phyloP scores from a whole-genome alignment of 2,113 vertebrate species.

The Nycticryphes semicollaris region DNA sequence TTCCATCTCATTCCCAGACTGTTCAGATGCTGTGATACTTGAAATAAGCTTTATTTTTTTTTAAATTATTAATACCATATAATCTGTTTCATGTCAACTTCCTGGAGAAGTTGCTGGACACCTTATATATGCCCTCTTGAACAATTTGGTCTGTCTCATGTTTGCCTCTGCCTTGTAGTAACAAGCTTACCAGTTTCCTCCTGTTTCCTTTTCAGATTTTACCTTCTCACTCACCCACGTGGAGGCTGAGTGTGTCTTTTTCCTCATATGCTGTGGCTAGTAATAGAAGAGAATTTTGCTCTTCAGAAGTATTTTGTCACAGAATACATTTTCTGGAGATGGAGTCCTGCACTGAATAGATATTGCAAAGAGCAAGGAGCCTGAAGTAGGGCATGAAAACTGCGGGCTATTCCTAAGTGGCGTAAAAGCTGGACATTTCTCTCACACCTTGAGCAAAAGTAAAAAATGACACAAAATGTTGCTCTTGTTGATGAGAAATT shows the following conservation, averaged over 20 bases:
- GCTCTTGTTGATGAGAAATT: not conserved
- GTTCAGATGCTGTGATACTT: not conserved
- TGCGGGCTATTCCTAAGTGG: not conserved
- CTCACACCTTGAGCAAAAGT: not conserved
- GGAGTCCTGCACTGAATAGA: not conserved
- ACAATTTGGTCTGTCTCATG: not conserved
- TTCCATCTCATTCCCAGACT: not conserved
- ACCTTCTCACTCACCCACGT: not conserved
- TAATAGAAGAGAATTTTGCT: not conserved
- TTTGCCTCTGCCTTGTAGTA: not conserved
- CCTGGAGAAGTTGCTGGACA: not conserved
- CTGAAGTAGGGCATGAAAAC: not conserved
- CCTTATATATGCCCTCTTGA: not conserved
- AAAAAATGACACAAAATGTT: not conserved
- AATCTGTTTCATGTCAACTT: not conserved
- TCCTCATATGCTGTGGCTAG: not conserved
- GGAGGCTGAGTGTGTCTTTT: not conserved
- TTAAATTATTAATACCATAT: not conserved
- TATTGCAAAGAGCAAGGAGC: not conserved
- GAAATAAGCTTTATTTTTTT: not conserved
- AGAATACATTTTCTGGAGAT: not conserved
- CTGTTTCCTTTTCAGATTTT: not conserved
- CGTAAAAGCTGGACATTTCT: not conserved
- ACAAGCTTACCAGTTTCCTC: not conserved
- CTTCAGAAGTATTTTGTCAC: not conserved